Evolutionary conservation across 2,113 vertebrate species (phyloP).

Genomic region (Rhinopithecus roxellana): DNA sequence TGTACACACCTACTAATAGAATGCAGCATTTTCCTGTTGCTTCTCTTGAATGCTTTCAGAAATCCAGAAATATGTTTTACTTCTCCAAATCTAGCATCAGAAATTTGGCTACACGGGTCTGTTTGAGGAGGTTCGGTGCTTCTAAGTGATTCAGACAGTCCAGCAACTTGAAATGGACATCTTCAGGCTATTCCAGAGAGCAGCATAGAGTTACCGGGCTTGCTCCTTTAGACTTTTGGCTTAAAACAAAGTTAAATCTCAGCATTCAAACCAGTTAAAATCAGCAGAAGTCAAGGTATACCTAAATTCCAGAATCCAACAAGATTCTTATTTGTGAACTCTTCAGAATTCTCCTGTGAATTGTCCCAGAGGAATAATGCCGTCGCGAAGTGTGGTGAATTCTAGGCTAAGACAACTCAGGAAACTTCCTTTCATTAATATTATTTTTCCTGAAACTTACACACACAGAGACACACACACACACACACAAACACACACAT

Average conservation of each 20-base stretch:
- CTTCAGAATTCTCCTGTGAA: neutral
- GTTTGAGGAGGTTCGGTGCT: neutral
- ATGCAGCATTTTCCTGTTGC: neutral
- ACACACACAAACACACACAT: too few species aligned
- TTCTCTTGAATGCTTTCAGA: neutral
- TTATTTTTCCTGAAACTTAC: neutral
- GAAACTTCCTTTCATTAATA: neutral
- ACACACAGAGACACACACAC: neutral
- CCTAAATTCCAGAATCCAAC: neutral
- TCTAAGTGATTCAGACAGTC: conserved; percentile 17
- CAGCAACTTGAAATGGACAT: neutral
- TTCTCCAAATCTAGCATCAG: neutral
- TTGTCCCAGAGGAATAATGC: neutral
- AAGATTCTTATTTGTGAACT: neutral
- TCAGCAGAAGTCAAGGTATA: neutral
- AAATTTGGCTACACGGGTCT: neutral
- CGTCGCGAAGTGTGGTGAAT: neutral
- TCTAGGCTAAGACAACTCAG: neutral
- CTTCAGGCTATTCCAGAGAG: neutral
- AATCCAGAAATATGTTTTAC: neutral
- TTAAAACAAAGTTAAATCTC: neutral
- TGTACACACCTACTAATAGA: neutral
- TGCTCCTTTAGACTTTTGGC: neutral
- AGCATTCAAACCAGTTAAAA: neutral
- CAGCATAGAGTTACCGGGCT: neutral